Evolutionary conservation across 1,140 invertebrate genomes (phyloP).

Genomic region (Atta colombica): DNA sequence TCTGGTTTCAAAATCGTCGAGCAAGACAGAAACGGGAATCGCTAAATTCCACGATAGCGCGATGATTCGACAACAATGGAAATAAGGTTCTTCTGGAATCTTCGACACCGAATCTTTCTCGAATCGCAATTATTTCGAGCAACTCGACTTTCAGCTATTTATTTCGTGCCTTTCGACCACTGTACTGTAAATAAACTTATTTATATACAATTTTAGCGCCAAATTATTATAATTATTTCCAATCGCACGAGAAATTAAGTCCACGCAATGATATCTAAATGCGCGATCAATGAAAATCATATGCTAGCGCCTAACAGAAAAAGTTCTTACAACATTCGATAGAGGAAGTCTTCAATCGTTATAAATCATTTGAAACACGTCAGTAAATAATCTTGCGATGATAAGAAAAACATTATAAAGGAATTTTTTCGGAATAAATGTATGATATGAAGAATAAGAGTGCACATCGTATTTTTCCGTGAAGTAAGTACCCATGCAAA

Average conservation of each 20-base stretch:
- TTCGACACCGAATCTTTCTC: too few species aligned
- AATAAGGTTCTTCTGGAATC: too few species aligned
- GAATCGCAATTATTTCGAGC: not conserved
- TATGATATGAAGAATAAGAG: not conserved
- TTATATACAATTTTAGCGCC: not conserved
- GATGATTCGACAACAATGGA: not conserved
- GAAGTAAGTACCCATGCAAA: not conserved
- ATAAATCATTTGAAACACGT: not conserved
- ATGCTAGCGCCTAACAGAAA: not conserved
- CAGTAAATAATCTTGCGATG: not conserved
- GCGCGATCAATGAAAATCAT: not conserved
- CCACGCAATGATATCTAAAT: not conserved
- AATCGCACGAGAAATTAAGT: not conserved
- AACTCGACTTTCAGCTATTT: not conserved
- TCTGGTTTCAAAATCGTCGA: slow-evolving; percentile 62
- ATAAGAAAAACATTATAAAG: slow-evolving; percentile 5
- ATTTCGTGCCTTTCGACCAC: not conserved
- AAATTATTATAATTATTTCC: not conserved
- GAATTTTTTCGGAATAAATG: slow-evolving; percentile 6
- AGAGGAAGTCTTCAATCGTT: not conserved
- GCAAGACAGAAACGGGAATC: slow-evolving; percentile 51
- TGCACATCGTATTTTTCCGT: not conserved
- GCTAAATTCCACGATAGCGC: slow-evolving; percentile 15
- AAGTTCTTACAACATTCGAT: not conserved
- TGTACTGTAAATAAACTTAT: slow-evolving; percentile 32